Percentiles rank a stretch among this genome's conserved stretches.
Evolutionary conservation across 2,888 invertebrate species (phyloP).

Genomic region (Tigriopus californicus): DNA sequence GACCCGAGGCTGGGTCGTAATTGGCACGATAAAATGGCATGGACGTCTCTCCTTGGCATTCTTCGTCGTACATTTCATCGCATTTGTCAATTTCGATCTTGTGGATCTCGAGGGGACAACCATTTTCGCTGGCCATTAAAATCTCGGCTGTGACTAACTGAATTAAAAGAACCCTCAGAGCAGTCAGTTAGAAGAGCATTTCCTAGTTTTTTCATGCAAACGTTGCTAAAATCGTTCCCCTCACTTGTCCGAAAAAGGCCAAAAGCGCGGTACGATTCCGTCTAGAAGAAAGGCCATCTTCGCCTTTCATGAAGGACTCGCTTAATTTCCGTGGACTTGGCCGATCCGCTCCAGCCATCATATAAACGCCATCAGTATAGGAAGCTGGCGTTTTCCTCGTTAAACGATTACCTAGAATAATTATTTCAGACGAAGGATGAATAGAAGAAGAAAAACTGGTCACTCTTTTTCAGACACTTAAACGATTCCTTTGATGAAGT

Average conservation of each 20-base stretch:
- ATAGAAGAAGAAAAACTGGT: slow-evolving; percentile 15
- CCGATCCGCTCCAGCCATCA: slow-evolving; percentile 71
- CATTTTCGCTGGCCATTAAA: slow-evolving; percentile 88
- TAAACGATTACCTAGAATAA: slow-evolving; percentile 37
- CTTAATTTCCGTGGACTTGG: slow-evolving; percentile 77
- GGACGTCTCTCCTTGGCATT: slow-evolving; percentile 68
- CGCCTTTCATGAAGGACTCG: slow-evolving; percentile 67
- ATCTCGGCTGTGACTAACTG: slow-evolving; percentile 83
- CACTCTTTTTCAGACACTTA: neutral
- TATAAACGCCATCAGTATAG: slow-evolving; percentile 86
- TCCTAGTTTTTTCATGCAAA: too few species aligned
- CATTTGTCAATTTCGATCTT: slow-evolving; percentile 84
- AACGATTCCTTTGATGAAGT: neutral
- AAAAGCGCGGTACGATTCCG: slow-evolving; percentile 70
- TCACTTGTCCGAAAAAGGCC: slow-evolving; percentile 60
- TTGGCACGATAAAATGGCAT: slow-evolving; percentile 87
- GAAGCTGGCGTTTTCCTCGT: slow-evolving; percentile 76
- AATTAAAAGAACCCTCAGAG: slow-evolving; percentile 31
- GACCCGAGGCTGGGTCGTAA: slow-evolving; percentile 79
- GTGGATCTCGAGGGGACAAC: slow-evolving; percentile 92
- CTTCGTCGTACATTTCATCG: slow-evolving; percentile 82
- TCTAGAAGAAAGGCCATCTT: slow-evolving; percentile 33
- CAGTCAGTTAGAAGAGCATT: too few species aligned
- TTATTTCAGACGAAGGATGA: neutral
- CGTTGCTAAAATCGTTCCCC: too few species aligned